phyloP scores from a whole-genome alignment of 1,140 invertebrate genomes.

The Ips typographus region DNA sequence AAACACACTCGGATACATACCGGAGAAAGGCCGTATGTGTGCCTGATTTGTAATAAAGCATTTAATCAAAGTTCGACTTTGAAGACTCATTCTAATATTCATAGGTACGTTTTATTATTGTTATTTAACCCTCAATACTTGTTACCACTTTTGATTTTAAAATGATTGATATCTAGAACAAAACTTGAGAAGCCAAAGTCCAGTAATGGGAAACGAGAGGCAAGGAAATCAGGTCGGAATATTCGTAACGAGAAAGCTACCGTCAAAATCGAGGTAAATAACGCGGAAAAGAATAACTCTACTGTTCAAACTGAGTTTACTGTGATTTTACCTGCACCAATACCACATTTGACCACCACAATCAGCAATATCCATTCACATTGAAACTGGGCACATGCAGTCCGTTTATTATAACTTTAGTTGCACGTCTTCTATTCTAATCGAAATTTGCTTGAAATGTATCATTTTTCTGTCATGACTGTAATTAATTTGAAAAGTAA shows the following conservation, averaged over 20 bases:
- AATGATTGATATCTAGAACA: conserved; percentile 6
- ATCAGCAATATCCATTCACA: neutral
- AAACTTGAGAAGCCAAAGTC: neutral
- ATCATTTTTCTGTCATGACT: too few species aligned
- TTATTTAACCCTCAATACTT: too few species aligned
- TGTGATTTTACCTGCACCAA: conserved; percentile 31
- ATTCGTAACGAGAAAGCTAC: neutral
- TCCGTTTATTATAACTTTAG: neutral
- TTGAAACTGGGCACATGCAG: too few species aligned
- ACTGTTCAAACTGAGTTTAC: conserved; percentile 27
- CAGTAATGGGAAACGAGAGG: neutral
- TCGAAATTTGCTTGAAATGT: too few species aligned
- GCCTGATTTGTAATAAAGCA: conserved; percentile 43
- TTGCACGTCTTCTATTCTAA: neutral
- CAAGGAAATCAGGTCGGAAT: conserved; percentile 4
- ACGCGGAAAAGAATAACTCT: conserved; percentile 9
- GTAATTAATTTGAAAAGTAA: too few species aligned
- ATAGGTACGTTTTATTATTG: conserved; percentile 13
- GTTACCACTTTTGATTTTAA: neutral
- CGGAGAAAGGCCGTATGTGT: conserved; percentile 40
- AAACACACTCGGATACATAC: conserved; percentile 43
- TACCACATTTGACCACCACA: conserved; percentile 7
- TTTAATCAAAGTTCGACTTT: conserved; percentile 43
- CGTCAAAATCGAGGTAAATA: conserved; percentile 19
- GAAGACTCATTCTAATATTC: conserved; percentile 26